Evolutionary conservation across 2,888 invertebrate species (phyloP).

Genomic region (Agrochola circellaris): DNA sequence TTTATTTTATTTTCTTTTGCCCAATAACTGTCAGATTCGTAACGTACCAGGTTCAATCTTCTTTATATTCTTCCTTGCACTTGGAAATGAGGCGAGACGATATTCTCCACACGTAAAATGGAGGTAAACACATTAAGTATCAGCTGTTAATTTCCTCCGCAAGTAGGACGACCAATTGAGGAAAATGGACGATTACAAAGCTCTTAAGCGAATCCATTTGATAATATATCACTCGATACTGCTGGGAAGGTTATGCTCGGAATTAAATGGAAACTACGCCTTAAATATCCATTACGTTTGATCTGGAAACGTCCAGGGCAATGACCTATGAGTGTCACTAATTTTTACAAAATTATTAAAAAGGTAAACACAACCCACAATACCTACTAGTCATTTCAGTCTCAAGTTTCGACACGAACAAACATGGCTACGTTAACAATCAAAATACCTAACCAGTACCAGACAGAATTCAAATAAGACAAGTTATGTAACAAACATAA

Average conservation of each 20-base stretch:
- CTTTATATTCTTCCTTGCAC: not conserved
- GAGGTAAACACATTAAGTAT: slow-evolving; percentile 34
- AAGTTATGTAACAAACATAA: not conserved
- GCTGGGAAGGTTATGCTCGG: slow-evolving; percentile 35
- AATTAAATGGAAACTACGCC: not conserved
- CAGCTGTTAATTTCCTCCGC: slow-evolving; percentile 42
- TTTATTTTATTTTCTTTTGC: not conserved
- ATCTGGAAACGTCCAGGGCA: not conserved
- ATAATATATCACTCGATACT: slow-evolving; percentile 46
- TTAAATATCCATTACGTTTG: not conserved
- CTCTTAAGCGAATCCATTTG: slow-evolving; percentile 31
- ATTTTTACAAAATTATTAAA: not conserved
- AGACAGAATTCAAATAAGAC: not conserved
- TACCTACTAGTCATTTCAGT: not conserved
- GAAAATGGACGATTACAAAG: slow-evolving; percentile 47
- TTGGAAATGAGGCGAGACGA: not conserved
- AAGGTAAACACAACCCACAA: not conserved
- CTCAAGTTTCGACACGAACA: too few species aligned
- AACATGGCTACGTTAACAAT: not conserved
- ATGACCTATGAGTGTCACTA: not conserved
- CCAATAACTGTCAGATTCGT: not conserved
- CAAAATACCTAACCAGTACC: not conserved
- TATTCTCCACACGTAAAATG: slow-evolving; percentile 16
- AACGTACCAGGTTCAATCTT: not conserved
- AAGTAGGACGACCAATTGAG: slow-evolving; percentile 41